Evolutionary conservation across 2,113 vertebrate species (phyloP), one percentile per base, ranked within the genome.

Genomic region (Chiloscyllium plagiosum): DNA sequence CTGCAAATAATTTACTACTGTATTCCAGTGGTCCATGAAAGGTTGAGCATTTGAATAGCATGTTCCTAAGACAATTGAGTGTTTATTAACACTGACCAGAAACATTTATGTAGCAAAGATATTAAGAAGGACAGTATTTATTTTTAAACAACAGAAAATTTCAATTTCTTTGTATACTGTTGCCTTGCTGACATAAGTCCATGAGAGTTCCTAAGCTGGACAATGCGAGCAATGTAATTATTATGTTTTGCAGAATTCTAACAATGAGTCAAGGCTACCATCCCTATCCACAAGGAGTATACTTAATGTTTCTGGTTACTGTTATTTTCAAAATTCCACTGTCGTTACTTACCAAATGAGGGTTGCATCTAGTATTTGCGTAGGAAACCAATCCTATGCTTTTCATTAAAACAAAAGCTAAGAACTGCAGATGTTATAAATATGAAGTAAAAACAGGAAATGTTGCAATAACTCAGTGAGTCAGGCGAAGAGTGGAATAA

Each of bases 1-100:
- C 12, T 80, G 78, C 78, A 92, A 92, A 61, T 92, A 92, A 92
- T 92, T 92, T 92, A 66, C 65, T 92, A 29, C 61, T 92, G 61
- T 33, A 66, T 33, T 92, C 61, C 12, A 42, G n/a, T 42, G 78
- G 78, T 19, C 37, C 78, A 83, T 19, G 42, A n/a, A 42, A 17
- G 20, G 78, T 83, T 2, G 17, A 83, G 42, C 37, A 42, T 42
- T 83, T 83, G n/a, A 42, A 83, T 17, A 15, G 37, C n/a, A 37
- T 83, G 37, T n/a, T 42, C n/a, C n/a, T 83, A 83, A 83, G 37
- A 83, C n/a, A 37, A 83, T 19, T 17, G 3, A 83, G 33, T 92
- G 56, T 66, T 66, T 13, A 90, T 52, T 61, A 15, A 90, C 3
- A 33, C 33, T 90, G 56, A 8, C 61, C 12, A 61, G 33, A 33